These are phyloP conservation scores for Boulengeromyrus knoepffleri DNA, from an alignment of 2,113 vertebrate genomes.

Conservation along the genomic window DNA sequence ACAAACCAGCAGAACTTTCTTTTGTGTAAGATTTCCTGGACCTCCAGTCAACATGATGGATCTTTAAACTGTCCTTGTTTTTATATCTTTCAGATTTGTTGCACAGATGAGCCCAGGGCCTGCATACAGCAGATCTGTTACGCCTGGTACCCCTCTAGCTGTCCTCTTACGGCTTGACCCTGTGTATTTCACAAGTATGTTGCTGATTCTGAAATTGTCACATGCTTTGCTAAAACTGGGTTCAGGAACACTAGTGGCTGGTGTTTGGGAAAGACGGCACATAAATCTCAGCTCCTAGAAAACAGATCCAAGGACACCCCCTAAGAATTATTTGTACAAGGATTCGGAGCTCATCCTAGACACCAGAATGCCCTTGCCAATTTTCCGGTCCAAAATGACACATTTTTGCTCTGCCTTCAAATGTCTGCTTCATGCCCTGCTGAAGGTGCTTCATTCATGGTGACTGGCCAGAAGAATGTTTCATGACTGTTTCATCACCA, in stretches of 20 bases:
- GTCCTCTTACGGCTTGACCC: neutral
- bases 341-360: neutral
- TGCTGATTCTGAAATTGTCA: neutral
- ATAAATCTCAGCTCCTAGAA: neutral
- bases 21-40: neutral
- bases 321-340: neutral
- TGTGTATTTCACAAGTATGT: neutral
- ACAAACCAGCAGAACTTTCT: neutral
- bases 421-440: neutral
- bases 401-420: neutral
- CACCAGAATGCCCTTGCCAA: neutral
- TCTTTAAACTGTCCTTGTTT: neutral
- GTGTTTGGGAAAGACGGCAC: neutral
- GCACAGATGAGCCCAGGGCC: neutral
- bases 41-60: neutral
- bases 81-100: neutral
- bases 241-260: neutral
- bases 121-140: neutral
- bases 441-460: neutral
- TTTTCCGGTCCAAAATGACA: neutral
- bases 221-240: constrained; percentile 2
- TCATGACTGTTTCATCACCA: neutral
- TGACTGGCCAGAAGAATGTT: neutral
- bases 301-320: neutral
- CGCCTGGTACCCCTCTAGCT: neutral